Base-by-base conservation (phyloP, 2,888 invertebrate genomes). In the Microchrysa polita region DNA sequence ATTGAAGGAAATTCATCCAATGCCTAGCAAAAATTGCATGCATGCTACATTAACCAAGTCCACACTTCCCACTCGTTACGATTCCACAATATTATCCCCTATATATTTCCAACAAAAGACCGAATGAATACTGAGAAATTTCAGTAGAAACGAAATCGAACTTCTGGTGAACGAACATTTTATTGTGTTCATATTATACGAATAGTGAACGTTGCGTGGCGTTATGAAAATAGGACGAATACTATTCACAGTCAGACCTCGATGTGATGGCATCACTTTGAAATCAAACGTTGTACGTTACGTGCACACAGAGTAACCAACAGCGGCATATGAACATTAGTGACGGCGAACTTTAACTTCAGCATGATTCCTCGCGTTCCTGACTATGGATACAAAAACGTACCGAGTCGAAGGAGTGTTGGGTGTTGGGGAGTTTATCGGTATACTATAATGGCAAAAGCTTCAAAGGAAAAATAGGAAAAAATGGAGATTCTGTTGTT, bases 401-500 rank as follows among this genome's bases (percentile, higher is more conserved):
- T 2, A 7, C 9, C 16, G 18, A 20, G 20, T 16, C 4, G 67
- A 60, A 48, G 61, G 60, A 40, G 53, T 48, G 9, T 23, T 40
- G 34, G 34, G 69, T n/a, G 71, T 14, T 42, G 61, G 63, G 60
- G 61, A n/a, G 27, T 34, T 2, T 2, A 65, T 71, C 52, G 67
- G 67, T 67, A n/a, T n/a, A 60, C 67, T 69, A 69, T 59, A 40
- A 67, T 73, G 71, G 75, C 71, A 71, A 72, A 73, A 73, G 75
- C 75, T 75, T 75, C 75, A 75, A 75, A 75, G 74, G 69, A 73
- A 75, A 75, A 75, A 73, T 67, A 72, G 74, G 74, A 75, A 73
- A 69, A 75, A 71, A 74, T 67, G 65, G 74, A 61, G 67, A 65
- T 63, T 76, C 74, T 73, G 76, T 76, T 76, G 76, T 74, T 76